Evolutionary conservation across 2,113 vertebrate genomes (phyloP).

Genomic region (Malurus melanocephalus): DNA sequence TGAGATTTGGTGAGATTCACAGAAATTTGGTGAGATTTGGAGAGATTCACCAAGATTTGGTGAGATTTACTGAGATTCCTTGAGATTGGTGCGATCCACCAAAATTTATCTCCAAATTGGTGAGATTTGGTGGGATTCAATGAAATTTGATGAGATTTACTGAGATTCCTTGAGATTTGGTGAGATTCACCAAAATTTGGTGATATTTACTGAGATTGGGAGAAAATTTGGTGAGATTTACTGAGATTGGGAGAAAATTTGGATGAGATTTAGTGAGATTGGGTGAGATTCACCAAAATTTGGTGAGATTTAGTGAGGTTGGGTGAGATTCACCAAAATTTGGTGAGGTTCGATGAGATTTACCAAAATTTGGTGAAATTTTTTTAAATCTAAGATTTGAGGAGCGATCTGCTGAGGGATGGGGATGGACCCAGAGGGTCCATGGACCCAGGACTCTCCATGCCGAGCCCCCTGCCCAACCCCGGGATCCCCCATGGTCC

Average conservation of each 20-base stretch:
- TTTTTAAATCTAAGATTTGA: accelerated
- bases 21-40: neutral
- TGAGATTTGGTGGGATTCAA: neutral
- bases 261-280: accelerated
- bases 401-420: neutral
- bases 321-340: no score
- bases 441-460: no score
- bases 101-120: no score
- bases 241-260: neutral
- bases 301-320: accelerated
- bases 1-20: neutral
- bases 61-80: no score
- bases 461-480: no score
- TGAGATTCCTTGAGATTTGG: neutral
- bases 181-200: accelerated
- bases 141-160: accelerated
- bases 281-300: no score
- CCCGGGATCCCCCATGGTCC: no score
- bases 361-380: no score
- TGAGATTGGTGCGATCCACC: neutral
- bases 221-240: no score
- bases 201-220: neutral
- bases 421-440: accelerated
- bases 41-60: no score
- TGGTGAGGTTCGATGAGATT: no score